Percentiles rank a stretch among this genome's conserved stretches.
Evolutionary conservation across 2,113 vertebrate genomes (phyloP).

Genomic region (Morone saxatilis): DNA sequence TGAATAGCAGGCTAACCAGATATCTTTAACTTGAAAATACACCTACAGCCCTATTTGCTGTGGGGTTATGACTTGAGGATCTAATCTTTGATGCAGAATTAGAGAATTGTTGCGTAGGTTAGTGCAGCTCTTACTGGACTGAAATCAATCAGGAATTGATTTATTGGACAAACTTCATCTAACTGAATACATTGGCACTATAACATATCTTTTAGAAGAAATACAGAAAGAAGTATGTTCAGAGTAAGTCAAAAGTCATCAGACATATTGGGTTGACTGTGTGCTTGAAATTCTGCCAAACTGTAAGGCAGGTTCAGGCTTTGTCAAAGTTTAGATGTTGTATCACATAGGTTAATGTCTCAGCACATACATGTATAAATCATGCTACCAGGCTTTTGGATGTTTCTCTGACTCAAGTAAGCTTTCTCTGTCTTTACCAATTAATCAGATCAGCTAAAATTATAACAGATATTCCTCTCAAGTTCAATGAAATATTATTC

Average conservation of each 20-base stretch:
- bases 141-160: constrained; percentile 15
- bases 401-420: constrained; percentile 20
- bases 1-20: neutral
- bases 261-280: neutral
- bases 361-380: constrained; percentile 4
- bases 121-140: neutral
- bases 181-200: neutral
- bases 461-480: constrained; percentile 15
- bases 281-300: neutral
- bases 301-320: neutral
- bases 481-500: constrained; percentile 19
- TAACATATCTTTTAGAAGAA: neutral
- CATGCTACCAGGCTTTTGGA: neutral
- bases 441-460: constrained; percentile 47
- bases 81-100: constrained; percentile 11
- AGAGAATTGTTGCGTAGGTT: constrained; percentile 2
- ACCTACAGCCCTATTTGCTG: neutral
- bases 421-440: constrained; percentile 23
- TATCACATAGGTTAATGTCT: too few relatives aligned
- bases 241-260: neutral
- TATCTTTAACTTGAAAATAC: neutral
- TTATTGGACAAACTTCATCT: constrained; percentile 1
- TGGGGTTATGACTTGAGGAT: neutral
- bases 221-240: neutral
- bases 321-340: neutral